Evolutionary conservation across 2,113 vertebrate species (phyloP).

Genomic region (Paratilapia polleni): DNA sequence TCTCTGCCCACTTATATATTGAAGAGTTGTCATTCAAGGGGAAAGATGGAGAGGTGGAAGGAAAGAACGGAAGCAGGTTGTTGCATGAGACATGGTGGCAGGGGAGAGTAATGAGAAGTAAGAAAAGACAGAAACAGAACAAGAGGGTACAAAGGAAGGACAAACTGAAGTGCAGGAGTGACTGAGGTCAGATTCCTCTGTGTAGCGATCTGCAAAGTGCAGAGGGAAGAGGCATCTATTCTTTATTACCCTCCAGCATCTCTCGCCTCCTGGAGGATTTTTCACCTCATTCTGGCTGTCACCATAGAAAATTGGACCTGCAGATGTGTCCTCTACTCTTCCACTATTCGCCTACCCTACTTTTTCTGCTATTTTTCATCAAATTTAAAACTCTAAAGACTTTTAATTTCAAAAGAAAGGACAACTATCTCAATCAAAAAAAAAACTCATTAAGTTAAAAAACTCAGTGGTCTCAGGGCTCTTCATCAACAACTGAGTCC

Average conservation of each 20-base stretch:
- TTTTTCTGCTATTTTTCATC: conserved; percentile 5
- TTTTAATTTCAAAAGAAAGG: neutral
- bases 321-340: conserved; percentile 54
- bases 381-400: neutral
- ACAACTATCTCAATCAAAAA: neutral
- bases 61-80: neutral
- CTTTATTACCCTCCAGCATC: conserved; percentile 60
- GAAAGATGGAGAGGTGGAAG: neutral
- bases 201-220: conserved; percentile 22
- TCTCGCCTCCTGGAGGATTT: conserved; percentile 51
- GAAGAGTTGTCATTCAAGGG: conserved; percentile 43
- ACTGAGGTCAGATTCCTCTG: conserved; percentile 48
- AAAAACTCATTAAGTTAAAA: conserved; percentile 2
- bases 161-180: conserved; percentile 30
- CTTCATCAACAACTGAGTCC: neutral
- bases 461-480: neutral
- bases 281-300: conserved; percentile 67
- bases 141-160: conserved; percentile 54
- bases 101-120: conserved; percentile 28
- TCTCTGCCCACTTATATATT: conserved; percentile 37
- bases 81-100: conserved; percentile 14
- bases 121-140: conserved; percentile 48
- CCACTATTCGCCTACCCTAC: neutral
- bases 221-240: conserved; percentile 44
- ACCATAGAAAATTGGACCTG: conserved; percentile 61